These are phyloP conservation scores for Rhinoraja longicauda DNA, from an alignment of 2,797 vertebrate genomes.

Conservation along the genomic window DNA sequence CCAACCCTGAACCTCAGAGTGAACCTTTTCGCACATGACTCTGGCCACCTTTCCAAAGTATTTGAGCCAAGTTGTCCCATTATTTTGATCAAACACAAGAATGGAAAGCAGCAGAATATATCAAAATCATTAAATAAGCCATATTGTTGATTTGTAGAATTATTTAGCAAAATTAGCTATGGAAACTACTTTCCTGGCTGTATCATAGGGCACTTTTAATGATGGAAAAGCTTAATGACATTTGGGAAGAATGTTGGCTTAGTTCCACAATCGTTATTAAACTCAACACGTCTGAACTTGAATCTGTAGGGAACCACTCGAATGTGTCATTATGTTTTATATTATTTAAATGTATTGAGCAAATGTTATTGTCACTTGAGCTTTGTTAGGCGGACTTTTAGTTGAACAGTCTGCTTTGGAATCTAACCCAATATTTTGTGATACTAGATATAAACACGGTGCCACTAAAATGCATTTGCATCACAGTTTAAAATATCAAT, in stretches of 20 bases:
- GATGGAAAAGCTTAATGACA: background rate
- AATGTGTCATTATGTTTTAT: background rate
- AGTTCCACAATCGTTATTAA: background rate
- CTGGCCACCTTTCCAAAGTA: background rate
- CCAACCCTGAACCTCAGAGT: background rate
- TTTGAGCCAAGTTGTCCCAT: too few species aligned
- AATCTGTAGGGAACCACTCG: conserved; percentile 19
- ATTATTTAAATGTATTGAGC: background rate
- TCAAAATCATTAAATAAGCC: background rate
- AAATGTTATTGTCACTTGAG: conserved; percentile 9
- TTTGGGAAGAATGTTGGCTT: background rate
- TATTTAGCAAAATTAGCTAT: background rate
- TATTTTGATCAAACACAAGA: background rate
- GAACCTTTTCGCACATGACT: background rate
- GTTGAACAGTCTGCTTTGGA: background rate
- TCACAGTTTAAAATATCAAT: background rate
- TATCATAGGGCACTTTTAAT: background rate
- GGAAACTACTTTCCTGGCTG: background rate
- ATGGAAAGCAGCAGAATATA: background rate
- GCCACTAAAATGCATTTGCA: background rate
- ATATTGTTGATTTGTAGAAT: background rate
- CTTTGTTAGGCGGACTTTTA: background rate
- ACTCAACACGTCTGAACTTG: conserved; percentile 4
- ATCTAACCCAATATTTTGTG: background rate
- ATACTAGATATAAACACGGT: background rate